Base-by-base conservation (phyloP, 2,888 invertebrate genomes). In the Horisme vitalbata region DNA sequence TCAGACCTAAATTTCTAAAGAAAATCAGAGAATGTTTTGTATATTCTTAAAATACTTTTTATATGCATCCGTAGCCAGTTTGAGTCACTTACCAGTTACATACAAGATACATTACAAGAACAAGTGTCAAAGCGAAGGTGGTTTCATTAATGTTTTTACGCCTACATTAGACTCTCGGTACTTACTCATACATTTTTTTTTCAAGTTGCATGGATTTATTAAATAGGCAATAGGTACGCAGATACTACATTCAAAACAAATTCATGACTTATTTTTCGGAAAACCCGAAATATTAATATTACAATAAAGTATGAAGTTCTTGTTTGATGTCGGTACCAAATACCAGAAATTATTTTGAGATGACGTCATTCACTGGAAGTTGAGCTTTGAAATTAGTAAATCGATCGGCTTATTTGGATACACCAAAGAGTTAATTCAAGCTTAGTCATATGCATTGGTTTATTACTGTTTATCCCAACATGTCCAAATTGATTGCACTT, bases 91-190 rank as follows among this genome's bases (percentile, higher is more conserved):
- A 9, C 26, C 8, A 11, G 18, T 10, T 15, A 27, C 26, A 27
- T 26, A 8, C 10, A 18, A 35, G 26, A 5, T 18, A 18, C 26
- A 11, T 26, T n/a, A 27, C 7, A 26, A 27, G 4, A 36, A 15
- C 10, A 26, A 4, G 26, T 27, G 36, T 18, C 20, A 18, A 36
- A 35, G 11, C n/a, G 12, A 27, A 18, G 18, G 27, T 18, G 26
- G 20, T 18, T 30, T n/a, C 35, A 31, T 43, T 18, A 20, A 23
- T 23, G 23, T 7, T 11, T 18, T 20, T 30, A 30, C 34, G 14
- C 28, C 34, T 34, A 33, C 41, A n/a, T n/a, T n/a, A 11, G 32
- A 20, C 12, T 20, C 15, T 41, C 28, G 28, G 23, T 34, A 34
- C 41, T 3, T 20, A n/a, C n/a, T n/a, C n/a, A n/a, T n/a, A n/a